Percentiles rank a stretch among this genome's conserved stretches.
phyloP scores from a whole-genome alignment of 2,113 vertebrate species.

The Speoplatyrhinus poulsoni region DNA sequence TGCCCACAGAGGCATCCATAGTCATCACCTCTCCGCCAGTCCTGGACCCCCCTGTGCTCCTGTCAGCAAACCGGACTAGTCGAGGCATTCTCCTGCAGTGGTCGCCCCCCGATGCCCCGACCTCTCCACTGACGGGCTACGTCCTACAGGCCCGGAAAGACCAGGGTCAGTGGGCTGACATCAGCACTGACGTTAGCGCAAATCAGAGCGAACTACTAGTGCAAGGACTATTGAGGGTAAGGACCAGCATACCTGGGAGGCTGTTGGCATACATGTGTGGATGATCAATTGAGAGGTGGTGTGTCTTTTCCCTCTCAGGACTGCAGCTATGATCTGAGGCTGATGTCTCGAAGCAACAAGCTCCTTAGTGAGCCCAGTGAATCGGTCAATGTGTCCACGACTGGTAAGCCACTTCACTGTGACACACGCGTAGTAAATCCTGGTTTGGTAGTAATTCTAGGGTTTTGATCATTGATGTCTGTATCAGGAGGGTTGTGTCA shows the following conservation, averaged over 20 bases:
- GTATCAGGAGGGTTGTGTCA: background rate
- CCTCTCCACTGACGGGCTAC: conserved; percentile 79
- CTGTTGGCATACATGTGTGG: too few species aligned
- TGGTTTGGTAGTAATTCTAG: conserved; percentile 2
- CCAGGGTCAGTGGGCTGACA: conserved; percentile 84
- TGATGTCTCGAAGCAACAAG: conserved; percentile 85
- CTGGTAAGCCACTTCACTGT: conserved; percentile 71
- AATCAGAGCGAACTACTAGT: conserved; percentile 83
- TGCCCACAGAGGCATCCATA: conserved; percentile 78
- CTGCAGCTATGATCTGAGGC: conserved; percentile 86
- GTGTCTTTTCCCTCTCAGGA: conserved; percentile 72
- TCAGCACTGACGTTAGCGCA: conserved; percentile 80
- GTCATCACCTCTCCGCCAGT: conserved; percentile 58
- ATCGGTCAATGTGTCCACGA: conserved; percentile 85
- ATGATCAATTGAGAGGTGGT: background rate
- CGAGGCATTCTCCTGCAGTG: conserved; percentile 85
- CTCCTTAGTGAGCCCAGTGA: conserved; percentile 90
- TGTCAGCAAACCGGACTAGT: conserved; percentile 80
- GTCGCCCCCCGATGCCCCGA: conserved; percentile 76
- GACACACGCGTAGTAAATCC: background rate
- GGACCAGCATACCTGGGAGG: background rate
- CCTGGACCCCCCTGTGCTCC: conserved; percentile 81
- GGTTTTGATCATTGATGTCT: background rate
- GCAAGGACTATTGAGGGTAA: conserved; percentile 88
- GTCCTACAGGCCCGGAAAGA: conserved; percentile 85